These are phyloP conservation scores for Prosapia bicincta DNA, from an alignment of 2,888 invertebrate species.

Conservation along the genomic window DNA sequence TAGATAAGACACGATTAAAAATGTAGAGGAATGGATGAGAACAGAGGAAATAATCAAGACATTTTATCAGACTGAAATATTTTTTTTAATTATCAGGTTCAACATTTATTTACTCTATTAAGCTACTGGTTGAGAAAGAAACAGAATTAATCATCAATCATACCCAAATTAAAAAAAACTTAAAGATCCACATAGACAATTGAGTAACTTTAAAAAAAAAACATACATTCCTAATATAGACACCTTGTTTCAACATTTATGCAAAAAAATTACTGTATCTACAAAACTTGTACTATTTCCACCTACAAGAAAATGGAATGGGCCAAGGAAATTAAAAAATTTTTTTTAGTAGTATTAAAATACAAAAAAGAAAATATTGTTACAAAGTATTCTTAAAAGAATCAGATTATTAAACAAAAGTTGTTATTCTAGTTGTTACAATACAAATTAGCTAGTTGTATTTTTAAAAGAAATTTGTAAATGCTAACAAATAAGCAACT, in stretches of 20 bases:
- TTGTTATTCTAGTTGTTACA: too few relatives aligned
- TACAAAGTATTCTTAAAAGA: not conserved
- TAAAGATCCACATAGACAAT: too few relatives aligned
- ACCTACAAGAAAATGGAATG: not conserved
- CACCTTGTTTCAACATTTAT: not conserved
- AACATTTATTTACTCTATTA: not conserved
- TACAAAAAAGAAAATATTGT: not conserved
- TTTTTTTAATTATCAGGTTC: not conserved
- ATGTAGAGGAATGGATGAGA: too few relatives aligned
- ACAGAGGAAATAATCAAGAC: too few relatives aligned
- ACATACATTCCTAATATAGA: not conserved
- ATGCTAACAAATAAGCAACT: not conserved
- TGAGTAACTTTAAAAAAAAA: too few relatives aligned
- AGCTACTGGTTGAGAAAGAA: not conserved
- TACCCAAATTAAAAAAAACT: not conserved
- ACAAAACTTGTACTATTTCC: not conserved
- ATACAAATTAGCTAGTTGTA: constrained; percentile 2
- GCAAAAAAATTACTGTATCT: not conserved
- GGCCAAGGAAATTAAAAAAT: not conserved
- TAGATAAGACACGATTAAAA: too few relatives aligned
- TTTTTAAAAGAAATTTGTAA: not conserved
- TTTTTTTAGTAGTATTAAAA: not conserved
- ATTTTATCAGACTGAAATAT: not conserved
- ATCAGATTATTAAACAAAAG: not conserved
- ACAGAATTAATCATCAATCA: not conserved